Evolutionary conservation across 2,888 invertebrate species (phyloP), one percentile per base, ranked within the genome.

Genomic region (Eupithecia dodoneata): DNA sequence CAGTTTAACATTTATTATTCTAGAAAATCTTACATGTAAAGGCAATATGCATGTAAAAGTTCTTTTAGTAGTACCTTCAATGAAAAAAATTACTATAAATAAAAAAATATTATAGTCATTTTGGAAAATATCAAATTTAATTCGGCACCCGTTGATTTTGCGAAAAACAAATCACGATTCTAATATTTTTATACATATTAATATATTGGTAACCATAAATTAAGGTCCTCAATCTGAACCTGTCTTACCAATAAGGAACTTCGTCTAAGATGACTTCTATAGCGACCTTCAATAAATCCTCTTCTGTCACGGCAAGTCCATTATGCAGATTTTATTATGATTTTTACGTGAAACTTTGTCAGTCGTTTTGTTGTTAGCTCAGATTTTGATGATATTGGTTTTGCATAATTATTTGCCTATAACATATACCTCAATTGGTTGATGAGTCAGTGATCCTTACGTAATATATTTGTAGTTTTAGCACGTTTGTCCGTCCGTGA

Each of bases 241-340:
- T 66, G 47, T 49, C 47, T 41, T 45, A 78, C 44, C 66, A 47
- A 73, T 41, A 59, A 18, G 74, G 63, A 73, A 52, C 66, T 55
- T 45, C 15, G 65, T 71, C 1, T 63, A 71, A 30, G 63, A 72
- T 63, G 49, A 66, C 44, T 30, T 52, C 10, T 73, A 49, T 3
- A n/a, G n/a, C 47, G 13, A 73, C 73, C 75, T 73, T 78, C 42
- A 67, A 6, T 49, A 80, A 79, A 75, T 82, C 78, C 77, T 79
- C 44, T 79, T 78, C 49, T 73, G 72, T 71, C 79, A 79, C 72
- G 72, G 44, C 63, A 52, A 75, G 45, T 72, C 77, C 52, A 80
- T 81, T 82, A 82, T 80, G 79, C 55, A 81, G 78, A 82, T 82
- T 66, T 78, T 71, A 82, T 76, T 77, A 80, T 67, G 44, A 76